Percentiles rank a stretch among this genome's conserved stretches.
Evolutionary conservation across 2,797 vertebrate genomes (phyloP).

Genomic region (Meda fulgida): DNA sequence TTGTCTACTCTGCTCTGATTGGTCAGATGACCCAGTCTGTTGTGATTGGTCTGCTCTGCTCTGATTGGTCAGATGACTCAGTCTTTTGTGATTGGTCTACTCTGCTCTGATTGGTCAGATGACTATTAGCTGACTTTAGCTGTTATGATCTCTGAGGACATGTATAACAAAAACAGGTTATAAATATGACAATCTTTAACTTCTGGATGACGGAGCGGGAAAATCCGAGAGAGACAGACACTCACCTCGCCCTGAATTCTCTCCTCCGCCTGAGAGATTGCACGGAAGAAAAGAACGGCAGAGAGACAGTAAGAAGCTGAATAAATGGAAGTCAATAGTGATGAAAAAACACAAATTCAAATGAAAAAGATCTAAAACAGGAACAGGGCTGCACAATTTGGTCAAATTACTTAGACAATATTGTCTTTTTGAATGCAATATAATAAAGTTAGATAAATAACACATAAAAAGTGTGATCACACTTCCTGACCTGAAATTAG

Average conservation of each 20-base stretch:
- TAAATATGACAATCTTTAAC: neutral
- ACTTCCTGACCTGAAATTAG: neutral
- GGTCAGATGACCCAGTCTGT: too few relatives aligned
- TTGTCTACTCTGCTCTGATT: too few relatives aligned
- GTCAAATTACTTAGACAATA: neutral
- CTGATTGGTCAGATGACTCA: too few relatives aligned
- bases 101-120: too few relatives aligned
- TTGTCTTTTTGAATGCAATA: neutral
- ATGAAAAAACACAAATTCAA: slow-evolving; percentile 8
- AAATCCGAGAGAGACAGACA: slow-evolving; percentile 56
- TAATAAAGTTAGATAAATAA: neutral
- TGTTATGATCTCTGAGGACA: slow-evolving; percentile 11
- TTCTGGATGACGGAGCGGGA: slow-evolving; percentile 43
- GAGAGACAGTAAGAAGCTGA: slow-evolving; percentile 28
- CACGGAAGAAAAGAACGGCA: slow-evolving; percentile 64
- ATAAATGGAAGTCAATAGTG: neutral
- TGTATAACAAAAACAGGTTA: neutral
- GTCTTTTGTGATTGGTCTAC: too few relatives aligned
- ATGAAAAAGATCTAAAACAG: slow-evolving; percentile 8
- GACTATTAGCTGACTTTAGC: neutral
- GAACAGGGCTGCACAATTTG: slow-evolving; percentile 23
- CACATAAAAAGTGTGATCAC: neutral
- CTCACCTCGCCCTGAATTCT: slow-evolving; percentile 88
- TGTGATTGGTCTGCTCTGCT: too few relatives aligned
- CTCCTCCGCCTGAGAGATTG: slow-evolving; percentile 83